Conservation (phyloP, 2,113 vertebrate genomes). For the Sebastes schlegelii region DNA sequence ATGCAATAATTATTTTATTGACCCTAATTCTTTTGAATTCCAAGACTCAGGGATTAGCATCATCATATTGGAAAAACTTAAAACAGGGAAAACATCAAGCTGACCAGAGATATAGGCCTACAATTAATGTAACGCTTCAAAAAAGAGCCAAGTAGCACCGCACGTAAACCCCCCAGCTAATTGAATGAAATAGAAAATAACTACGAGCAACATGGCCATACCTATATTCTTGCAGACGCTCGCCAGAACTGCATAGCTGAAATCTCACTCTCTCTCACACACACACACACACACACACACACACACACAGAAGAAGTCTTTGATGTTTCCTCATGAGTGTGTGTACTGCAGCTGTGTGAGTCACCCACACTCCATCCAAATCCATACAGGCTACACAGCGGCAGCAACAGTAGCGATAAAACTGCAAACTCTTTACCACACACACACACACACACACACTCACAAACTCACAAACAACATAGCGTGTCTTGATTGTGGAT, state of each 20-base stretch:
- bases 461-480: conserved; percentile 76
- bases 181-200: conserved; percentile 28
- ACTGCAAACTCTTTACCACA: conserved; percentile 35
- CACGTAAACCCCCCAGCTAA: background rate
- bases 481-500: conserved; percentile 87
- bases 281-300: conserved; percentile 34
- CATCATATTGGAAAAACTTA: background rate
- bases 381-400: conserved; percentile 85
- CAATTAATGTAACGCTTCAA: conserved; percentile 1
- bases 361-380: conserved; percentile 70
- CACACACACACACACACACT: conserved; percentile 32
- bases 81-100: conserved; percentile 7
- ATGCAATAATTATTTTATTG: background rate
- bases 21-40: background rate
- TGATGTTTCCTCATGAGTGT: conserved; percentile 85
- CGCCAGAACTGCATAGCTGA: conserved; percentile 75
- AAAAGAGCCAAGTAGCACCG: conserved; percentile 13
- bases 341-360: conserved; percentile 72
- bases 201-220: conserved; percentile 24
- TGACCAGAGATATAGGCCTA: background rate
- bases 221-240: conserved; percentile 58
- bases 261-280: conserved; percentile 28
- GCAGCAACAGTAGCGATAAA: conserved; percentile 74
- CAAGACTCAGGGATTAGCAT: background rate
- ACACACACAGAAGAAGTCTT: conserved; percentile 83